phyloP scores from a whole-genome alignment of 1,140 invertebrate species.

The Pristionchus pacificus region DNA sequence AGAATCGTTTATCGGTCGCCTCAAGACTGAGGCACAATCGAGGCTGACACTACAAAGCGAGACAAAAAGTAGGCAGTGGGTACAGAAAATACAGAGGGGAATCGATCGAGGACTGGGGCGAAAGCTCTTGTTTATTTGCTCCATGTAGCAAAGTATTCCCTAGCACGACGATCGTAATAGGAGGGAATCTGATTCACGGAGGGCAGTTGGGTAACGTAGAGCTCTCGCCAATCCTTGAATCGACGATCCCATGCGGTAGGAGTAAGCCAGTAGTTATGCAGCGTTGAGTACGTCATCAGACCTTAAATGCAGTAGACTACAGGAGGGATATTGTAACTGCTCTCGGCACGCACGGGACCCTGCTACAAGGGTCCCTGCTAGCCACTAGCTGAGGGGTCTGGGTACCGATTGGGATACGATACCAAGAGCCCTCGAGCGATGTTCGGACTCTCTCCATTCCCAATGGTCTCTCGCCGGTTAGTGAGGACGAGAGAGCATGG shows the following conservation, averaged over 20 bases:
- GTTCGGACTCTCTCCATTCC: neutral
- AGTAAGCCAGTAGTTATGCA: constrained; percentile 39
- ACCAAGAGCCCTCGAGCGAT: neutral
- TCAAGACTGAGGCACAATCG: neutral
- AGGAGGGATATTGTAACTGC: neutral
- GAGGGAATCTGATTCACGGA: neutral
- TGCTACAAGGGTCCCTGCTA: neutral
- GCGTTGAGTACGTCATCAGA: constrained; percentile 32
- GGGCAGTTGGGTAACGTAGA: neutral
- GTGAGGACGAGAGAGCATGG: too few relatives aligned
- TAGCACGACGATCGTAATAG: neutral
- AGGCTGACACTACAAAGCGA: neutral
- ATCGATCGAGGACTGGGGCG: neutral
- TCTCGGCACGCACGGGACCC: too few relatives aligned
- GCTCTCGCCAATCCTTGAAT: constrained; percentile 19
- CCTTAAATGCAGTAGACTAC: constrained; percentile 3
- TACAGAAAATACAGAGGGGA: too few relatives aligned
- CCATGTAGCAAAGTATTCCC: neutral
- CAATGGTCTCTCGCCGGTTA: constrained; percentile 10
- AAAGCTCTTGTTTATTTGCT: neutral
- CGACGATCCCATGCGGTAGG: constrained; percentile 36
- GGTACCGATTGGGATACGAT: too few relatives aligned
- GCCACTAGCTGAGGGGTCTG: neutral
- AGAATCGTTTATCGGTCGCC: too few relatives aligned
- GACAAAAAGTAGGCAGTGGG: neutral